A percentile compares a stretch with the other conserved stretches of the same genome.
Conservation (phyloP, 2,113 vertebrate genomes). For the Trogon surrucura region DNA sequence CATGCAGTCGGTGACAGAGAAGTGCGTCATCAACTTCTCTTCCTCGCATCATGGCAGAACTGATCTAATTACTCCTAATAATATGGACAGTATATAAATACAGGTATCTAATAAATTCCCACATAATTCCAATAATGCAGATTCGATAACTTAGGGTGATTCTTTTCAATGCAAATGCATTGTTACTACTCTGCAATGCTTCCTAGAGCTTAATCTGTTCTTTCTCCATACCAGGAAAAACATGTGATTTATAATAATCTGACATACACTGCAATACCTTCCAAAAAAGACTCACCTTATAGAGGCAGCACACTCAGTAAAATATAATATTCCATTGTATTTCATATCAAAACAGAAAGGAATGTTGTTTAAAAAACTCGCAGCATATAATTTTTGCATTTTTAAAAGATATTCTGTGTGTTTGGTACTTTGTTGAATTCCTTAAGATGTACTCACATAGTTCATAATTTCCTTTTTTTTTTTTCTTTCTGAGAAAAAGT, state of each 20-base stretch:
- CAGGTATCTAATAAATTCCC: background rate
- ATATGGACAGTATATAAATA: background rate
- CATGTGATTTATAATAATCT: background rate
- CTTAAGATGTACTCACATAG: background rate
- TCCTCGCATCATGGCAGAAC: background rate
- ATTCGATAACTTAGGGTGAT: background rate
- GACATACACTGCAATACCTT: background rate
- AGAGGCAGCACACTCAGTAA: background rate
- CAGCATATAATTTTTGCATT: background rate
- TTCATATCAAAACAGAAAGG: background rate
- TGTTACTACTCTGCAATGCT: background rate
- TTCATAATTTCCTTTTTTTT: background rate
- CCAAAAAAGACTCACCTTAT: background rate
- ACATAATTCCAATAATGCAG: background rate
- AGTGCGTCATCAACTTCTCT: background rate
- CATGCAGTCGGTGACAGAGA: background rate
- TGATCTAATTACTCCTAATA: background rate
- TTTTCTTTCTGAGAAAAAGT: background rate
- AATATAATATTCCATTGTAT: background rate
- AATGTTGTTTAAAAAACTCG: background rate
- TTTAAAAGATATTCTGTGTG: background rate
- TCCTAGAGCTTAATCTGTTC: background rate
- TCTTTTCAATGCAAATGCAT: background rate
- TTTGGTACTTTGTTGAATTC: background rate
- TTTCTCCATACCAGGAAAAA: background rate